Evolutionary conservation across 2,797 vertebrate species (phyloP).

Genomic region (Rhinella marina): DNA sequence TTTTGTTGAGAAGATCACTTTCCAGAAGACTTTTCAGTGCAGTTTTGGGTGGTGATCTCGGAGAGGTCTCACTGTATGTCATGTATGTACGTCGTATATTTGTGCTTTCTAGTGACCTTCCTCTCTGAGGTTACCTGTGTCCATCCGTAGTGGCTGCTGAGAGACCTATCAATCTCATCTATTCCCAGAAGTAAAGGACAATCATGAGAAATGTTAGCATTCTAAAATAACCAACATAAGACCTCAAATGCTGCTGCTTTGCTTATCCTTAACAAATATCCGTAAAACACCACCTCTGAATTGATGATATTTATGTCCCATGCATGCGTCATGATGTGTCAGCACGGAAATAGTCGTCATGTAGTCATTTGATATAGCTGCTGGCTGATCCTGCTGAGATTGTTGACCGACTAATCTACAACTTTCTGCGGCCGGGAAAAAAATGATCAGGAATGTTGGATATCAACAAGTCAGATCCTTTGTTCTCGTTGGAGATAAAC

Average conservation of each 20-base stretch:
- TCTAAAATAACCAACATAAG: background rate
- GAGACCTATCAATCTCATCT: background rate
- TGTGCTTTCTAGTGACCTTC: background rate
- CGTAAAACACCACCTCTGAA: background rate
- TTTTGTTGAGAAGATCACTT: too few relatives aligned
- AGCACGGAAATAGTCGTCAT: too few relatives aligned
- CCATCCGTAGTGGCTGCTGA: slow-evolving; percentile 23
- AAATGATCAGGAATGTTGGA: too few relatives aligned
- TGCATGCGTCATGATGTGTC: background rate
- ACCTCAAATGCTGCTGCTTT: background rate
- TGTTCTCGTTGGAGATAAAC: too few relatives aligned
- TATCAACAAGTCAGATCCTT: too few relatives aligned
- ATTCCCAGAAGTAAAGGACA: background rate
- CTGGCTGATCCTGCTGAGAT: too few relatives aligned
- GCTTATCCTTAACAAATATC: background rate
- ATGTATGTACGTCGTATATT: background rate
- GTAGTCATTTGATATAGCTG: too few relatives aligned
- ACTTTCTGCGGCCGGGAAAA: too few relatives aligned
- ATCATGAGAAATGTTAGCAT: background rate
- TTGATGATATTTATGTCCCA: background rate
- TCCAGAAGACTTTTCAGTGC: too few relatives aligned
- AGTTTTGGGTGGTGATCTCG: too few relatives aligned
- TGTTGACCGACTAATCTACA: too few relatives aligned
- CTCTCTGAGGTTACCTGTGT: background rate
- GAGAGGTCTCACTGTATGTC: too few relatives aligned